Base-by-base conservation (phyloP, 2,113 vertebrate species). In the Tragelaphus scriptus region DNA sequence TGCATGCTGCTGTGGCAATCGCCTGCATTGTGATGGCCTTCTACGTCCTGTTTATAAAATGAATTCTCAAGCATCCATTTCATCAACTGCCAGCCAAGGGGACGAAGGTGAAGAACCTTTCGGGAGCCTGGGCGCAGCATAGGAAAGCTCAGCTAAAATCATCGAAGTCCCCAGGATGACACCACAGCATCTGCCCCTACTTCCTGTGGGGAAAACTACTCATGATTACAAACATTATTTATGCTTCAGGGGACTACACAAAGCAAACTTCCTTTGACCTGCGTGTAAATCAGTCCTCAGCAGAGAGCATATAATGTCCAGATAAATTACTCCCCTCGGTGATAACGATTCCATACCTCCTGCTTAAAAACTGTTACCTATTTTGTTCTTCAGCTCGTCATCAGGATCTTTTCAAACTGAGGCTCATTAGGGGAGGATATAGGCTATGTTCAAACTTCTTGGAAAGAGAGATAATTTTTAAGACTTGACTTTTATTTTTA, bases 31-130 rank as follows among this genome's bases (percentile, higher is more conserved):
- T 98, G 56, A 99, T 99, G 99, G 99, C 99, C n/a, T 99, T 99
- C 98, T 99, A 99, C 1, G 94, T 99, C 59, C 97, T 99, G 61
- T 99, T 99, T 97, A 98, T 99, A 94, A 99, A 99, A 99, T 99
- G 99, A 99, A 98, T 90, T 49, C 55, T 4, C 9, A 98, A 97
- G 90, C 88, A 84, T 96, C 97, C 95, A 89, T 82, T 94, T 96
- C 97, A 88, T 95, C 98, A 97, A 65, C 97, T 97, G 97, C 98
- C 98, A 97, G 95, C 98, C 98, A 93, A 97, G 97, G 94, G 95
- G 92, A 97, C 40, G 6, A 86, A 88, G 59, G 90, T 94, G 92
- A 96, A 98, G 97, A 97, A 88, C 85, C 93, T 97, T 59, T 51
- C 13, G 0, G 85, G 75, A 75, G 21, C 97, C 94, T 90, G 91